phyloP scores from a whole-genome alignment of 2,888 invertebrate species.

The Scaptomyza reducta region DNA sequence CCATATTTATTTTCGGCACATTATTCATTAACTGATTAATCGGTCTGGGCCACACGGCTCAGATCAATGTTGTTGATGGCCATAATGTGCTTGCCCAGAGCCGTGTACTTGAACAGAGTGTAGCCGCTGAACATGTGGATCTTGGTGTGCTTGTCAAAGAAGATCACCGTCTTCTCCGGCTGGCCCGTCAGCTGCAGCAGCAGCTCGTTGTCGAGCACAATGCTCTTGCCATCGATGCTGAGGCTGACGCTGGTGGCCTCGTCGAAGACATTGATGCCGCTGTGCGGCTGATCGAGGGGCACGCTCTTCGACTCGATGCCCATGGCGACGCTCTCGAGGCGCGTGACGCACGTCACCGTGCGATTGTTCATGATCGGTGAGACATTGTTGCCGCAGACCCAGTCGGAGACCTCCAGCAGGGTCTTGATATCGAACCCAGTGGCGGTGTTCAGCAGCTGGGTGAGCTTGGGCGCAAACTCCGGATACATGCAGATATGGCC shows the following conservation, averaged over 20 bases:
- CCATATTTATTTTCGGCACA: not conserved
- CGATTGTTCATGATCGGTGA: not conserved
- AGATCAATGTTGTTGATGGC: conserved; percentile 24
- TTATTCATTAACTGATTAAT: too few species aligned
- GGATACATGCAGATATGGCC: conserved; percentile 7
- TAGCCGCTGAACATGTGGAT: conserved; percentile 16
- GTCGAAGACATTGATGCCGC: conserved; percentile 31
- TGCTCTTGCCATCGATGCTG: not conserved
- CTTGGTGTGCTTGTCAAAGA: not conserved
- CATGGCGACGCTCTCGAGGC: not conserved
- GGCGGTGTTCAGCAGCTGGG: conserved; percentile 4
- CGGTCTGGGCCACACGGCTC: not conserved
- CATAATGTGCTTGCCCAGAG: conserved; percentile 13
- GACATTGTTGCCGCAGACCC: not conserved
- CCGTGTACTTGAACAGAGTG: conserved; percentile 7
- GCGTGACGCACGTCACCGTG: conserved; percentile 7
- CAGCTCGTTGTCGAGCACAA: not conserved
- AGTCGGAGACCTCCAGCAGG: conserved; percentile 3
- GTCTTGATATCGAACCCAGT: not conserved
- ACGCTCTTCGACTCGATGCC: not conserved
- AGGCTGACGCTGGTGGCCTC: conserved; percentile 19
- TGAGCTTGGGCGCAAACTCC: not conserved
- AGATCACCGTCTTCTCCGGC: not conserved
- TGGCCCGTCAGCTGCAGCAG: not conserved
- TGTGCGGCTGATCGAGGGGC: not conserved